Evolutionary conservation across 1,140 invertebrate genomes (phyloP).

Genomic region (Eurosta solidaginis): DNA sequence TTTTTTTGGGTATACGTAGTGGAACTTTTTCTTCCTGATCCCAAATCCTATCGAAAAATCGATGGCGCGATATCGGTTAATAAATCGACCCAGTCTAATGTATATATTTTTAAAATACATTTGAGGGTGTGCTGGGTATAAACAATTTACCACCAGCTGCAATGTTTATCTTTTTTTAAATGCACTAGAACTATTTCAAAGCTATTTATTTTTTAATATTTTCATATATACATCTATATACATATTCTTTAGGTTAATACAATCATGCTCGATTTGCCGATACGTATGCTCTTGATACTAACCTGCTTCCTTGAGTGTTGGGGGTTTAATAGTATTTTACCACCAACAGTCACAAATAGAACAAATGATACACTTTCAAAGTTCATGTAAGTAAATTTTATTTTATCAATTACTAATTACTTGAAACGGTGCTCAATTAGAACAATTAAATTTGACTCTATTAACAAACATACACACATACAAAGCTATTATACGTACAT

Average conservation of each 20-base stretch:
- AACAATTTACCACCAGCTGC: no score
- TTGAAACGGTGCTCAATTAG: neutral
- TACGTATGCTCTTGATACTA: neutral
- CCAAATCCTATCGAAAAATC: no score
- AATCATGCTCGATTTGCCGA: neutral
- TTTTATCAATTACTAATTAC: neutral
- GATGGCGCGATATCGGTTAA: no score
- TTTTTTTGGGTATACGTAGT: no score
- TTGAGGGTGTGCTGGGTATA: no score
- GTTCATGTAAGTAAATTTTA: slow-evolving; percentile 12
- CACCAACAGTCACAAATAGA: neutral
- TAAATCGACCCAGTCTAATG: no score
- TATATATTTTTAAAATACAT: no score
- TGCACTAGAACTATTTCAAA: neutral
- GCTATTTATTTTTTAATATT: neutral
- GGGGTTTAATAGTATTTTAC: neutral
- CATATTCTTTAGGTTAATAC: neutral
- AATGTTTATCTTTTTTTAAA: no score
- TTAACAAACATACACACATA: neutral
- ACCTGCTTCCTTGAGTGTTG: neutral
- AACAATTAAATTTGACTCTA: neutral
- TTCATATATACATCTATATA: neutral
- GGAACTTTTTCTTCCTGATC: no score
- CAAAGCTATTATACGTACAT: neutral
- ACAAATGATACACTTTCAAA: slow-evolving; percentile 1